Conservation (phyloP, 2,797 vertebrate genomes). For the Sebastes minor region DNA sequence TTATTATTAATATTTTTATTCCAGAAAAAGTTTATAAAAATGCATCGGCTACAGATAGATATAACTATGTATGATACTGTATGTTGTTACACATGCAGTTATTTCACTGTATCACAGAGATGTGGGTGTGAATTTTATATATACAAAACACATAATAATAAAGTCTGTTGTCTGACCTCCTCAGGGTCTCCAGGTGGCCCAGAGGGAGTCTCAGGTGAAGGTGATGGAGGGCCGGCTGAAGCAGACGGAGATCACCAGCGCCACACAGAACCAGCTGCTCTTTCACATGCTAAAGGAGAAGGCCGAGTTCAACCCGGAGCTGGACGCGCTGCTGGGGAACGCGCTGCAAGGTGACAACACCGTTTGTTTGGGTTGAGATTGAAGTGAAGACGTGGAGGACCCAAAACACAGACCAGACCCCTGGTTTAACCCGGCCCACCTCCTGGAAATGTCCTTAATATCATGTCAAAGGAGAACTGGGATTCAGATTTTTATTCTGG, state of each 20-base stretch:
- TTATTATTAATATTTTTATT: no score
- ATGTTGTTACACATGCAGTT: background rate
- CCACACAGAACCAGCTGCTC: conserved; percentile 97
- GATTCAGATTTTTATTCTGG: background rate
- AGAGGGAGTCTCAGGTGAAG: conserved; percentile 97
- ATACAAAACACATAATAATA: background rate
- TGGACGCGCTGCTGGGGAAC: conserved; percentile 94
- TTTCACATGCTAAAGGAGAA: conserved; percentile 99
- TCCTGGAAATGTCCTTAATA: conserved; percentile 1
- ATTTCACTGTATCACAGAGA: background rate
- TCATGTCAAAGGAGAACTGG: background rate
- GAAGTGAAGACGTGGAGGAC: background rate
- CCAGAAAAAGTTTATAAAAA: no score
- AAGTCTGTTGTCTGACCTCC: background rate
- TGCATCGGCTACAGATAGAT: no score
- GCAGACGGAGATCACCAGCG: conserved; percentile 97
- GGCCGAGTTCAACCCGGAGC: conserved; percentile 96
- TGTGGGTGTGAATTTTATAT: background rate
- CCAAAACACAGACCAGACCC: background rate
- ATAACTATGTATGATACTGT: no score
- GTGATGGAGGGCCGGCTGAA: conserved; percentile 96
- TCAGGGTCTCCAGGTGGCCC: conserved; percentile 95
- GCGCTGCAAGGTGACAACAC: conserved; percentile 92
- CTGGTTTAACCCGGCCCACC: conserved; percentile 16
- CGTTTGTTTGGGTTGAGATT: background rate